Conservation (phyloP, 2,797 vertebrate genomes). For the Gobionotothen gibberifrons region DNA sequence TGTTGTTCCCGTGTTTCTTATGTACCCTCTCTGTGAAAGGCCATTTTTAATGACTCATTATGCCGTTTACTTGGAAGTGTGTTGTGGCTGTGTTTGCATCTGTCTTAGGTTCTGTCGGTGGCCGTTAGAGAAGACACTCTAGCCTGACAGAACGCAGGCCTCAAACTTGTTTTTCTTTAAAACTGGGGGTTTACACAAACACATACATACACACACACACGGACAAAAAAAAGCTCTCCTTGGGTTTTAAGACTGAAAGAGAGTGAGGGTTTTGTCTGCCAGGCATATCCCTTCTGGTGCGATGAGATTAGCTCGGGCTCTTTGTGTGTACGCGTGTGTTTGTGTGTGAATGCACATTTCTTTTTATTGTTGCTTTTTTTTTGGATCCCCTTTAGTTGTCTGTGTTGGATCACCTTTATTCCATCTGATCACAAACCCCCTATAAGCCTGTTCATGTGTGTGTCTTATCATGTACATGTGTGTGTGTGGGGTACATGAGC, state of each 20-base stretch:
- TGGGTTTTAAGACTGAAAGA: conserved; percentile 60
- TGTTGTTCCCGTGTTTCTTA: conserved; percentile 62
- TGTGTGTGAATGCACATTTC: conserved; percentile 35
- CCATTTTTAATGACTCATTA: conserved; percentile 75
- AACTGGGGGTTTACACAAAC: conserved; percentile 46
- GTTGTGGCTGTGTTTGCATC: conserved; percentile 52
- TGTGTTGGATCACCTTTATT: conserved; percentile 32
- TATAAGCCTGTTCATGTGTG: neutral
- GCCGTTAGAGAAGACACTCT: conserved; percentile 55
- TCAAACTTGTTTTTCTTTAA: conserved; percentile 60
- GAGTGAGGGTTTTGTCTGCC: conserved; percentile 71
- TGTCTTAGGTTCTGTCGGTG: conserved; percentile 38
- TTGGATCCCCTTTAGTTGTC: conserved; percentile 34
- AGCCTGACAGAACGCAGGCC: conserved; percentile 39
- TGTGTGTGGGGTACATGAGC: neutral
- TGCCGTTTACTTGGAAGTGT: conserved; percentile 65
- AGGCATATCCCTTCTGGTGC: conserved; percentile 72
- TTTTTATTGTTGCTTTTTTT: conserved; percentile 50
- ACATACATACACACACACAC: conserved; percentile 8
- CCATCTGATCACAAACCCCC: conserved; percentile 6
- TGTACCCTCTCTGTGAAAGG: conserved; percentile 62
- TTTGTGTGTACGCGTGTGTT: conserved; percentile 21
- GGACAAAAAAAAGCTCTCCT: conserved; percentile 29
- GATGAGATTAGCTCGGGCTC: conserved; percentile 70
- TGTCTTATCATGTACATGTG: neutral